A percentile compares a stretch with the other conserved stretches of the same genome.
These are phyloP conservation scores for Ptychodera flava DNA, from an alignment of 35 echinoderm and acorn worm genomes.

Conservation along the genomic window DNA sequence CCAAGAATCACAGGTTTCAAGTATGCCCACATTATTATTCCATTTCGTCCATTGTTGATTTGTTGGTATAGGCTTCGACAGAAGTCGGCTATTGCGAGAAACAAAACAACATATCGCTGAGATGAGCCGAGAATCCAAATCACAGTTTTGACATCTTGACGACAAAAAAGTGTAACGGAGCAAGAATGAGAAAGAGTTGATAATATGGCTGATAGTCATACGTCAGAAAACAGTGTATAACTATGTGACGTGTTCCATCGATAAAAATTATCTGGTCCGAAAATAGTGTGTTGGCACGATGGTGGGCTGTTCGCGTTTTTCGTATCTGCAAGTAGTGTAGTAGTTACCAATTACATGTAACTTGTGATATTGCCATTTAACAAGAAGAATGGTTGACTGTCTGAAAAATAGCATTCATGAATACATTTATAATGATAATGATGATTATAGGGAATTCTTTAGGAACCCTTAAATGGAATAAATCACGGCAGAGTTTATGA, in stretches of 20 bases:
- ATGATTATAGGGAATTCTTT: no score
- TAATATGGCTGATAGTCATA: neutral
- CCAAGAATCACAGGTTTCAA: slow-evolving; percentile 62
- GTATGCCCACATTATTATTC: slow-evolving; percentile 50
- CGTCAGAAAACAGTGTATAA: neutral
- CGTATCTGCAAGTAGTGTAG: no score
- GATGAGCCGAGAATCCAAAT: neutral
- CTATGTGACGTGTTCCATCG: neutral
- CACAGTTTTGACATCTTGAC: neutral
- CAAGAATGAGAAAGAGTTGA: neutral
- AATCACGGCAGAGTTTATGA: no score
- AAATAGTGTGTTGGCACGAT: neutral
- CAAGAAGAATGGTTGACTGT: no score
- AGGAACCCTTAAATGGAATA: no score
- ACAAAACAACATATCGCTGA: neutral
- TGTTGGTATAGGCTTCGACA: slow-evolving; percentile 43
- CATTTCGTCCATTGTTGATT: slow-evolving; percentile 32
- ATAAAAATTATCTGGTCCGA: neutral
- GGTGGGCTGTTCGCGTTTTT: neutral
- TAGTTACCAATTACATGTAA: no score
- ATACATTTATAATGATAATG: no score
- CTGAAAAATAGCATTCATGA: no score
- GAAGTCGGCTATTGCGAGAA: slow-evolving; percentile 35
- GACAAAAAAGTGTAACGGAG: neutral
- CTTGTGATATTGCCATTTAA: no score